phyloP scores from a whole-genome alignment of 1,140 invertebrate species.

The Drosophila santomea region DNA sequence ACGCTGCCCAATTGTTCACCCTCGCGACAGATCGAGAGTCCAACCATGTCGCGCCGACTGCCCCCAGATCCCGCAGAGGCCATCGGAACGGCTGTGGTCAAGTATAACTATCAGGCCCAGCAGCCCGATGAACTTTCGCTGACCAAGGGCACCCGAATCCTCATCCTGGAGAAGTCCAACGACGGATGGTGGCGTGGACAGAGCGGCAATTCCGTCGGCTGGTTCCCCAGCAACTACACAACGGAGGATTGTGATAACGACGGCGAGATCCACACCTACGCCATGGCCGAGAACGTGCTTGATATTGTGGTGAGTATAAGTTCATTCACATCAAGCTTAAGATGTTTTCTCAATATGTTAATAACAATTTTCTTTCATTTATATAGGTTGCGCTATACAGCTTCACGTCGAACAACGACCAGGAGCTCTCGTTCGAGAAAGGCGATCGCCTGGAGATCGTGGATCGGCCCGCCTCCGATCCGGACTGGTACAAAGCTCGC shows the following conservation, averaged over 20 bases:
- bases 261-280: conserved; percentile 94
- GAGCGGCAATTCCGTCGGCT: conserved; percentile 91
- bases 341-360: no score
- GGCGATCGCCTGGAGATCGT: conserved; percentile 97
- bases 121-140: conserved; percentile 98
- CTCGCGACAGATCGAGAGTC: conserved; percentile 91
- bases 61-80: conserved; percentile 94
- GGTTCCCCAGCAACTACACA: conserved; percentile 99
- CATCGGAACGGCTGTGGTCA: conserved; percentile 96
- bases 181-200: conserved; percentile 99
- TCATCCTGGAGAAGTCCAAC: conserved; percentile 98
- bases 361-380: neutral
- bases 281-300: conserved; percentile 96
- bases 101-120: conserved; percentile 99
- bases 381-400: conserved; percentile 93
- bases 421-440: conserved; percentile 98
- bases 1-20: conserved; percentile 93
- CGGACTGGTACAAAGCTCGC: conserved; percentile 98
- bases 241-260: conserved; percentile 95
- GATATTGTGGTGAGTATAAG: conserved; percentile 92
- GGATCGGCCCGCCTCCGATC: conserved; percentile 97
- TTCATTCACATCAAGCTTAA: neutral
- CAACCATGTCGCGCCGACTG: conserved; percentile 89
- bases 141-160: conserved; percentile 94
- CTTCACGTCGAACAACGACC: conserved; percentile 97